Evolutionary conservation across 2,888 invertebrate species (phyloP), one percentile per base, ranked within the genome.

Genomic region (Ctenicera cuprea): DNA sequence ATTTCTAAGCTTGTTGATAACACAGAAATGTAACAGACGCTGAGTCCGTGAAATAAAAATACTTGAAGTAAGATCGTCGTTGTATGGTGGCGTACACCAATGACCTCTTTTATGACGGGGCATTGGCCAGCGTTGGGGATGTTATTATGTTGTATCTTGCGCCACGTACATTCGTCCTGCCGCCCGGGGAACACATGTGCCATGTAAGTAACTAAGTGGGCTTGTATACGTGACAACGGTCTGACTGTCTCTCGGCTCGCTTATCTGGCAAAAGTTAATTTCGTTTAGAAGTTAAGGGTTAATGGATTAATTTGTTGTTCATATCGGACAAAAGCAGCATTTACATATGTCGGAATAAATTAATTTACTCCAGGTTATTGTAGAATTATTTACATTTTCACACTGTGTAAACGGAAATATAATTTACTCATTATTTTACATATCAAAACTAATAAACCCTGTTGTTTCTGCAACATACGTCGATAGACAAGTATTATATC

Each of bases 151-250:
- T 72, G 71, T 76, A 74, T 74, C 71, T 77, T 73, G 63, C 71
- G 54, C 68, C 74, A 75, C 74, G 78, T 75, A 77, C 77, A 67
- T 75, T 67, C 68, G 68, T 76, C 50, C 66, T 71, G 68, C 63
- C 54, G 70, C 73, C 74, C 63, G 63, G 76, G 76, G 78, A 76
- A 76, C 70, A 75, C 75, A 76, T 76, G 78, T 72, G 76, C 77
- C 76, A 76, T 78, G 79, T 79, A 79, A 80, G 78, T 78, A 77
- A 79, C 80, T 79, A 80, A 80, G 77, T 77, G 79, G 77, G 76
- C 67, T 69, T 66, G 74, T 74, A 73, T 78, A 80, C 80, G 80
- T 78, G 79, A 77, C 77, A 76, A 76, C 74, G 66, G 67, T 70
- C 72, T 20, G 54, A 50, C 59, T 52, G 54, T 64, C 61, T 61